These are phyloP conservation scores for Adelognathus sp. DNA, from an alignment of 2,888 invertebrate species.

Conservation along the genomic window DNA sequence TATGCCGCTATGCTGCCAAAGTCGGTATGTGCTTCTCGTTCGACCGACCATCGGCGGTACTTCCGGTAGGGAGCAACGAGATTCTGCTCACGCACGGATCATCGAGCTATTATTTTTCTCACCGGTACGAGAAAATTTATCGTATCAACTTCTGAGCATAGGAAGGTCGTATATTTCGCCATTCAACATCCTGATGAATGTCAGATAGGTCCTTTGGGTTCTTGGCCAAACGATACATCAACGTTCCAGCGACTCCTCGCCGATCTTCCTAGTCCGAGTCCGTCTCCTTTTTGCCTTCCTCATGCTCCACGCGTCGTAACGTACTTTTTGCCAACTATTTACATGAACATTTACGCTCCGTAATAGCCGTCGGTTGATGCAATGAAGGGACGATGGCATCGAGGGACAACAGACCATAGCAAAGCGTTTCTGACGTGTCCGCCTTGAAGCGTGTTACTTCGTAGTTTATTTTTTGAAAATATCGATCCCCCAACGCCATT, in stretches of 20 bases:
- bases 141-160: too few species aligned
- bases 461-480: neutral
- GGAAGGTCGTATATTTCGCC: too few species aligned
- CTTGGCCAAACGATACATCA: too few species aligned
- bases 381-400: neutral
- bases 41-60: neutral
- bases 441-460: neutral
- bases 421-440: neutral
- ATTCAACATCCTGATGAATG: too few species aligned
- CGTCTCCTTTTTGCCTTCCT: neutral
- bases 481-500: conserved; percentile 19
- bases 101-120: conserved; percentile 28
- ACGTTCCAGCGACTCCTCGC: neutral
- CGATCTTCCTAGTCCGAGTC: neutral
- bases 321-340: conserved; percentile 31
- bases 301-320: neutral
- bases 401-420: neutral
- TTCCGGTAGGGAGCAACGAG: conserved; percentile 39
- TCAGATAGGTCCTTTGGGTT: too few species aligned
- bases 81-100: conserved; percentile 30
- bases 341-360: conserved; percentile 34
- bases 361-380: conserved; percentile 14
- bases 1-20: neutral
- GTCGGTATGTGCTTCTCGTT: too few species aligned
- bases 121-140: conserved; percentile 29